Percentiles rank a stretch among this genome's conserved stretches.
Evolutionary conservation across 2,888 invertebrate genomes (phyloP).

Genomic region (Balanococcus diminutus): DNA sequence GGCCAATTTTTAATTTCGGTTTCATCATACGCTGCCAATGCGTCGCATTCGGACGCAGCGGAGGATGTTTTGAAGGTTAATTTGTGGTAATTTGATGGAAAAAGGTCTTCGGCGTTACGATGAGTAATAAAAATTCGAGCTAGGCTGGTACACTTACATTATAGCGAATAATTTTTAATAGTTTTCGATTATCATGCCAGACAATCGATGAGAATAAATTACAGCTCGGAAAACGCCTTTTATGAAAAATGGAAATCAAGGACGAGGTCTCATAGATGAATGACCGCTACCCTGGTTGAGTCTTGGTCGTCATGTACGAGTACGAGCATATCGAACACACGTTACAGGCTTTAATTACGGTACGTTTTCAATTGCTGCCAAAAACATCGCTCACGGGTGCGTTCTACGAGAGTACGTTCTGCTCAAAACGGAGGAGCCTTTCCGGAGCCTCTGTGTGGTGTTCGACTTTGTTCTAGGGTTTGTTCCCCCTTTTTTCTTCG

Average conservation of each 20-base stretch:
- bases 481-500: constrained; percentile 15
- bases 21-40: constrained; percentile 8
- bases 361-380: constrained; percentile 10
- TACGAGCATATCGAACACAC: background rate
- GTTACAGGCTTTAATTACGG: constrained; percentile 9
- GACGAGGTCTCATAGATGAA: constrained; percentile 9
- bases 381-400: constrained; percentile 6
- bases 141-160: background rate
- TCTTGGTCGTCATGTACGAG: background rate
- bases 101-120: constrained; percentile 33
- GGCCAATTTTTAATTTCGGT: constrained; percentile 21
- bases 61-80: constrained; percentile 42
- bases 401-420: too few relatives aligned
- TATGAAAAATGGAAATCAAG: constrained; percentile 30
- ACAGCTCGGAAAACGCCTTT: constrained; percentile 13
- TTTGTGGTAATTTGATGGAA: constrained; percentile 35
- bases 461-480: background rate
- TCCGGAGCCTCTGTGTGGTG: background rate
- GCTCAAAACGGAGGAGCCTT: background rate
- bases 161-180: constrained; percentile 15
- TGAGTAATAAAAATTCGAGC: constrained; percentile 30
- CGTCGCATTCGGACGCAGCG: background rate
- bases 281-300: background rate
- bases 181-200: constrained; percentile 2
- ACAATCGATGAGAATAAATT: constrained; percentile 24